Evolutionary conservation across 2,888 invertebrate genomes (phyloP), one percentile per base, ranked within the genome.

Genomic region (Chalcis sispes): DNA sequence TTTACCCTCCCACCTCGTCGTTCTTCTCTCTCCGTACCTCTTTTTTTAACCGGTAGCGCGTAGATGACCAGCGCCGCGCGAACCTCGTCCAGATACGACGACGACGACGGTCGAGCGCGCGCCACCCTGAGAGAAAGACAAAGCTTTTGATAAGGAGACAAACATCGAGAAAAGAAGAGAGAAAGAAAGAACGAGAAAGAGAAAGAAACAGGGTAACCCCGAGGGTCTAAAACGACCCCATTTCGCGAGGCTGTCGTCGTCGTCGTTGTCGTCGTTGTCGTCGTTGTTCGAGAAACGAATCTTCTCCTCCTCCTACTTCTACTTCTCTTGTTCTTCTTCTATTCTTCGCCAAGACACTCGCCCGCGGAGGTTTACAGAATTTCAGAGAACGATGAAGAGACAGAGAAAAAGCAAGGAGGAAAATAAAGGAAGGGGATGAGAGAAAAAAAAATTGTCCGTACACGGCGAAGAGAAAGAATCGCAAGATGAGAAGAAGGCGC

Each of bases 101-200:
- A 5, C n/a, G 50, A 48, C 27, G 29, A 15, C 15, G n/a, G 54
- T 27, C 56, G 20, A n/a, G 50, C 10, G 36, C 10, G n/a, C n/a
- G 23, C 50, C 20, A 8, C 25, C 54, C 52, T 42, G 18, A 3
- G 25, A 8, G 32, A 25, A 67, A 74, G 67, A 62, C 62, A 62
- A 56, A 46, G 67, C 61, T 69, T 74, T 69, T 74, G 74, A 74
- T 69, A 69, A 74, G 75, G 29, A 36, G 59, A 58, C 75, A 70
- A 75, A 70, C 59, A 61, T 29, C 18, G 36, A 15, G 32, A 54
- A 13, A 36, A 27, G 48, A 50, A 59, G 36, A 40, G 18, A 52
- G 54, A 20, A n/a, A 59, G 20, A n/a, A 25, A 27, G 29, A 58
- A 27, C 7, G n/a, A 29, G 18, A 46, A 8, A 58, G 46, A 61